Base-by-base conservation (phyloP, 2,113 vertebrate genomes). In the Delphinus delphis region DNA sequence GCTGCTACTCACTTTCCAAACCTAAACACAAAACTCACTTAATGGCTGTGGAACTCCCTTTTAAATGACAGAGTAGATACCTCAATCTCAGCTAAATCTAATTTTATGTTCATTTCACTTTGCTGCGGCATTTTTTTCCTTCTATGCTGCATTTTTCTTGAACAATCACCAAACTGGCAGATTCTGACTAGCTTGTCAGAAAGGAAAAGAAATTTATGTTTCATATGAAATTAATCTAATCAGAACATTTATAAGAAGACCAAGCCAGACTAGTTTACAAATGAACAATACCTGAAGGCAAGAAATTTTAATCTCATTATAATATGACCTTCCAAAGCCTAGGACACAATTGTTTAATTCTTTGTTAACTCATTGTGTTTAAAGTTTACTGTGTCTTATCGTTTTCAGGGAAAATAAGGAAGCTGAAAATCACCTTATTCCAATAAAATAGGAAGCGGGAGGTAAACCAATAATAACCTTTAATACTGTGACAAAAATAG, bases 171-270 rank as follows among this genome's bases (percentile, higher is more conserved):
- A 95, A 92, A 96, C 91, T 94, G 80, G 92, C 62, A 98, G 95
- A 96, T 85, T 90, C 60, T 98, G 98, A 98, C 79, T 93, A 81
- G 88, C 71, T 96, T 98, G 90, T 98, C 97, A 96, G 31, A 97
- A 96, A 97, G 93, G 58, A 94, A 96, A 83, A 97, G 93, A 82
- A 98, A 98, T 93, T 53, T 96, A 63, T 86, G 55, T 97, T 98
- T 98, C 93, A 96, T 77, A 97, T 88, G 44, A 98, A 98, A 98
- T 98, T 98, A 98, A 98, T 98, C 94, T 98, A 97, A 98, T 97
- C 97, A 96, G 98, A 98, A 97, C 83, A 88, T 98, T 98, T 53
- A 95, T 92, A 88, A 98, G 96, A 98, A 94, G 74, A 76, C 68
- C 97, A 97, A 98, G 96, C 6, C 70, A 97, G 82, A 92, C 93